A percentile compares a stretch with the other conserved stretches of the same genome.
These are phyloP conservation scores for Chrysolina oricalcia DNA, from an alignment of 2,888 invertebrate genomes.

Conservation along the genomic window DNA sequence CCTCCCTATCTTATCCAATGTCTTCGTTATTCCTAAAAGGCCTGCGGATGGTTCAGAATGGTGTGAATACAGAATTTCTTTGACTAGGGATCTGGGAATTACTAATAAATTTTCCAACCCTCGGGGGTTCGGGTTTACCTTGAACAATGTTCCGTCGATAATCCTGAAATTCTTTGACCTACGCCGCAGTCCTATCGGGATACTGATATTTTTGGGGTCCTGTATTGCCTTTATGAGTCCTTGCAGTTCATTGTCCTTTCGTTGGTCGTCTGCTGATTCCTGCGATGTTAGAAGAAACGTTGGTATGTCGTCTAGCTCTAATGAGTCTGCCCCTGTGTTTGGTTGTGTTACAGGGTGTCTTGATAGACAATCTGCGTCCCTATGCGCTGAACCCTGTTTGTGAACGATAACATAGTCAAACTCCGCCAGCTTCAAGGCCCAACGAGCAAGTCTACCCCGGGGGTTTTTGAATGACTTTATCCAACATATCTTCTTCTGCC, in stretches of 20 bases:
- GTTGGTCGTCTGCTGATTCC: not conserved
- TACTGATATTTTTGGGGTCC: slow-evolving; percentile 25
- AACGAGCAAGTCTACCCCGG: not conserved
- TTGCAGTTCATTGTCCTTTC: not conserved
- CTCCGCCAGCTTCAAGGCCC: not conserved
- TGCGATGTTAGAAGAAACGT: not conserved
- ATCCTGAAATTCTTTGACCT: slow-evolving; percentile 42
- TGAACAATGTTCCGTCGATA: slow-evolving; percentile 40
- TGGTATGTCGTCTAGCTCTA: slow-evolving; percentile 3
- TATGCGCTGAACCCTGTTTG: no score
- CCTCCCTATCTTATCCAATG: slow-evolving; percentile 33
- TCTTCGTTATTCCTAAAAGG: slow-evolving; percentile 46
- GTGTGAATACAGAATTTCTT: slow-evolving; percentile 41
- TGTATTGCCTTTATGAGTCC: slow-evolving; percentile 33
- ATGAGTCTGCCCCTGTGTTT: not conserved
- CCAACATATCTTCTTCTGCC: no score
- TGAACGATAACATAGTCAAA: slow-evolving; percentile 4
- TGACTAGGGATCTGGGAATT: slow-evolving; percentile 36
- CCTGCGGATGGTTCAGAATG: slow-evolving; percentile 47
- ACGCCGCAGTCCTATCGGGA: slow-evolving; percentile 35
- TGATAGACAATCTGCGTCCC: not conserved
- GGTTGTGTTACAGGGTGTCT: no score
- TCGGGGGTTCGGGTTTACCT: slow-evolving; percentile 17
- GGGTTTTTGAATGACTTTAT: no score
- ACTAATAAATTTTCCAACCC: slow-evolving; percentile 41